Conservation (phyloP, 2,113 vertebrate species). For the Talpa occidentalis region DNA sequence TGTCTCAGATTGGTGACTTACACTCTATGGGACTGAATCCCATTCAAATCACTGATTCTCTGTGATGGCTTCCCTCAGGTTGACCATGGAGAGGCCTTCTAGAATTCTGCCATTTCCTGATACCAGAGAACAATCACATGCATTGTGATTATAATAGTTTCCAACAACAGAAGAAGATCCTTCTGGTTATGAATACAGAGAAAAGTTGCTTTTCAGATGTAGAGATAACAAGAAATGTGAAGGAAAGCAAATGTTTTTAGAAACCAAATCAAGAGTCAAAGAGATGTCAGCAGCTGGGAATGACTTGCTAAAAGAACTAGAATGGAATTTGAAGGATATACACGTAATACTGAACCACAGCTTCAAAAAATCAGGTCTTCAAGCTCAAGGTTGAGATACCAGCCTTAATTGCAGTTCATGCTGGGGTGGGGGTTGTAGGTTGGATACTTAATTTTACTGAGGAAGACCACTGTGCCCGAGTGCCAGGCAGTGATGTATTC, state of each 20-base stretch:
- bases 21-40: neutral
- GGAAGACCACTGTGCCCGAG: neutral
- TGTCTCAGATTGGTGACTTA: neutral
- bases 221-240: neutral
- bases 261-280: neutral
- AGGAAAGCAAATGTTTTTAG: neutral
- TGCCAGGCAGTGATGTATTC: neutral
- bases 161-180: neutral
- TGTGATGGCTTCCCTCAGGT: neutral
- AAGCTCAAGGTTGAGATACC: neutral
- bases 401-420: neutral
- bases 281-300: neutral
- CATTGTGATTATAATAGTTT: neutral
- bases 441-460: neutral
- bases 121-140: neutral
- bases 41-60: neutral
- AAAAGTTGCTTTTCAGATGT: neutral
- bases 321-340: neutral
- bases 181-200: neutral
- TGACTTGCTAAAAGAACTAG: neutral
- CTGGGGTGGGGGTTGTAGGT: neutral
- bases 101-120: neutral
- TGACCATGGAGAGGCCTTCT: neutral
- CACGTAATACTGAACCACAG: neutral
- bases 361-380: neutral